Evolutionary conservation across 1,140 invertebrate genomes (phyloP), one percentile per base, ranked within the genome.

Genomic region (Drosophila subobscura): DNA sequence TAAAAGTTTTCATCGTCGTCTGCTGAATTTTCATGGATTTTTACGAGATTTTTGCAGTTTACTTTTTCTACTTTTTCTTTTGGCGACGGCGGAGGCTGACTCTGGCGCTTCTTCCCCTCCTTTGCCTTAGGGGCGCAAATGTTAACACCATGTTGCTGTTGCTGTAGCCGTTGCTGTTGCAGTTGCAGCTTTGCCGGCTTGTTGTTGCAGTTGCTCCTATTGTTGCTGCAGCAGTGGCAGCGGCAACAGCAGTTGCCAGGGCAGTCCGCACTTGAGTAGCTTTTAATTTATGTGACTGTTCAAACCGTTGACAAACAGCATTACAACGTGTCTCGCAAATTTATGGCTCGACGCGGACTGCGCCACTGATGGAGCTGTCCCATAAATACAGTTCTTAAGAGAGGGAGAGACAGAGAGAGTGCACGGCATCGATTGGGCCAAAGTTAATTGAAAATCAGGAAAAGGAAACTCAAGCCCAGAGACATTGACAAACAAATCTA

Each of bases 221-320:
- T 57, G 72, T 14, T 52, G 60, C 8, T 42, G 57, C 14, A 50
- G 66, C n/a, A 56, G 76, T 10, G 41, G 71, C 7, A 46, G 63
- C 27, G 42, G 50, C 33, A n/a, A 29, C 12, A 16, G 46, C 65
- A 59, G 72, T 25, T 44, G 73, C 63, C 64, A 63, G 72, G 61
- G 77, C 77, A 72, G 66, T 81, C 81, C 55, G 67, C 81, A 85
- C 81, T 85, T 86, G 77, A 85, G 81, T 85, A 74, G 81, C 64
- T 81, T 86, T 86, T 89, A 86, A 88, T 86, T 86, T 86, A 88
- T 88, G 78, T 88, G 83, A 72, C 74, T 78, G 84, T 70, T 79
- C 63, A 80, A 88, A 89, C 84, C 88, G 83, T 88, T 88, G 83
- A 88, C 83, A 89, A 88, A 88, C 83, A 83, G 74, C 78, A 89